Base-by-base conservation (phyloP, 2,113 vertebrate species). In the Alces alces region DNA sequence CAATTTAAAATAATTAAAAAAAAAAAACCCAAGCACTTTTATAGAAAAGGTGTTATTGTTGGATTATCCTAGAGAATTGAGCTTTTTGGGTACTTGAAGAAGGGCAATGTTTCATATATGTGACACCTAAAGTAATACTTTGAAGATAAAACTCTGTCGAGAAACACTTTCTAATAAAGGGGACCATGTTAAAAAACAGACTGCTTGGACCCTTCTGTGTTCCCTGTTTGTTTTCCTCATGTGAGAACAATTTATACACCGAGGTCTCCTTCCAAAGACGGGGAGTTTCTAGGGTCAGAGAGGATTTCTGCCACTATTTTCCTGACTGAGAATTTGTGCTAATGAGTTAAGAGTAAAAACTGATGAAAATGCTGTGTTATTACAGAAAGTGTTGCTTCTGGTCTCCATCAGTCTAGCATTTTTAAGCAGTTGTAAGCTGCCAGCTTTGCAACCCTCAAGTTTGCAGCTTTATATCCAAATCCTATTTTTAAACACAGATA, bases 401-500 rank as follows among this genome's bases (percentile, higher is more conserved):
- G 89, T 64, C 43, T 52, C 84, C 15, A 2, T 91, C 76, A 88
- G 90, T 88, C 28, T 87, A 43, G 16, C 16, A n/a, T 94, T 96
- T 92, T 58, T 92, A 87, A 83, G 86, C 50, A 97, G 66, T 33
- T 60, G 83, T 47, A 45, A 52, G 76, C 54, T 96, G 52, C 93
- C 91, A 92, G 95, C 45, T 30, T 88, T 95, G 78, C 92, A 89
- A 36, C 9, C n/a, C 58, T 52, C 1, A 84, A 82, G 84, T 94
- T 80, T 82, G 91, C 85, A 97, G 95, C 95, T 91, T 89, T 27
- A 6, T 39, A 13, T 82, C 82, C 36, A 86, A 84, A 70, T 11
- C 82, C 60, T 96, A 1, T 92, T 96, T 97, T 98, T 96, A 89
- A 64, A 92, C n/a, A 61, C 13, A 97, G 23, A 64, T 60, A 25